Base-by-base conservation (phyloP, 2,888 invertebrate species). In the Acronicta psi region DNA sequence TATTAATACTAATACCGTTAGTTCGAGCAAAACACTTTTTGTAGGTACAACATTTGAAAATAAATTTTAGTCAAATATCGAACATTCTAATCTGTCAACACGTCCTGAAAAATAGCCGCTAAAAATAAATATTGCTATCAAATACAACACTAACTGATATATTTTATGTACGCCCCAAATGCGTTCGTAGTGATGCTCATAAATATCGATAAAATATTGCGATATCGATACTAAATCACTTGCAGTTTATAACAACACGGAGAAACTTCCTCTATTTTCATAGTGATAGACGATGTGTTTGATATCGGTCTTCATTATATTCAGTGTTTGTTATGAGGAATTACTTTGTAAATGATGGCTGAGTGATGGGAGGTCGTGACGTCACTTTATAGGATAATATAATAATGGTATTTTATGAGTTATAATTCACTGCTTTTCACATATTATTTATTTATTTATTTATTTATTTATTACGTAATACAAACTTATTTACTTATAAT, bases 181-280 rank as follows among this genome's bases (percentile, higher is more conserved):
- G 51, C 62, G 60, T 77, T 73, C 31, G 53, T 70, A 73, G 69
- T 75, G 75, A 70, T 74, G 79, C 49, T 60, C 66, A 77, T 78
- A 77, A 76, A 79, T 69, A 77, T 72, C 77, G 67, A 79, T 77
- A 77, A 77, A 74, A 74, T 77, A 77, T 79, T 60, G 55, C 66
- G 70, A 66, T 74, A 74, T 74, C 68, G 74, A 63, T 67, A 69
- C 58, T 76, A 74, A 78, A 77, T 79, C 69, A 77, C 53, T 52
- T 62, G 58, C 36, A 69, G 73, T 75, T 77, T 77, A 75, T 75
- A 77, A 69, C 60, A 69, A 45, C 64, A 62, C 51, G 59, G 37
- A 49, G 73, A 56, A 67, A 75, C 69, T 62, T 69, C 78, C 69
- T 62, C 63, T 46, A 77, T 77, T 66, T 75, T 67, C 31, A 50